Evolutionary conservation across 2,797 vertebrate genomes (phyloP).

Genomic region (Limosa lapponica): DNA sequence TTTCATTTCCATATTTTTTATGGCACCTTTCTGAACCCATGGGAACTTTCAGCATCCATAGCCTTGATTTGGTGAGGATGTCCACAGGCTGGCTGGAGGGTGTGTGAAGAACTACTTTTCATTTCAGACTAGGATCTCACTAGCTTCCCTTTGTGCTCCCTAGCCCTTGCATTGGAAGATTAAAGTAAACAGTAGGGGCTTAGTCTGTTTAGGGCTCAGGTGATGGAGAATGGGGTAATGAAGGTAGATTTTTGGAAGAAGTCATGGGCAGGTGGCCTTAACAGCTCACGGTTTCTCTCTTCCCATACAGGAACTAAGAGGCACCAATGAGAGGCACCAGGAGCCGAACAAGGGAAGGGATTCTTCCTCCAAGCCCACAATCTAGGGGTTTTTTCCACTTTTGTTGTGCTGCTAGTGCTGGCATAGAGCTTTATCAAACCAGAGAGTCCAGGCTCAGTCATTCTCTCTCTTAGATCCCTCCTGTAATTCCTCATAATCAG

Average conservation of each 20-base stretch:
- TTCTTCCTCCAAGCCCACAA: background rate
- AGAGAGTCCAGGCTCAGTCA: background rate
- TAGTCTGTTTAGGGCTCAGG: background rate
- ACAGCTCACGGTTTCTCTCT: background rate
- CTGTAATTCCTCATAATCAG: background rate
- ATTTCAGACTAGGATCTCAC: background rate
- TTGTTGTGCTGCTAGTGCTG: background rate
- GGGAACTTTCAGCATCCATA: background rate
- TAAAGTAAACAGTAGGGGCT: background rate
- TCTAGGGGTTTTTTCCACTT: background rate
- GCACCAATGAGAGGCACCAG: background rate
- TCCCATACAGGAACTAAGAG: background rate
- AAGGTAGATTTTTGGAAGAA: background rate
- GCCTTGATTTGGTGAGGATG: fast-evolving
- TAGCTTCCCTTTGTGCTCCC: background rate
- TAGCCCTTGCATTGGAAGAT: background rate
- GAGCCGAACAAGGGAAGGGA: background rate
- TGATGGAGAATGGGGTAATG: background rate
- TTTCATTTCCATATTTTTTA: background rate
- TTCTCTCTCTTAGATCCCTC: background rate
- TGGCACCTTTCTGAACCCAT: background rate
- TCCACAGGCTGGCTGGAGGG: background rate
- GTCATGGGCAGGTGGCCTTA: background rate
- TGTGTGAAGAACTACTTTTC: background rate
- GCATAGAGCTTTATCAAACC: background rate